These are phyloP conservation scores for Cantharis rufa DNA, from an alignment of 2,888 invertebrate species.

Conservation along the genomic window DNA sequence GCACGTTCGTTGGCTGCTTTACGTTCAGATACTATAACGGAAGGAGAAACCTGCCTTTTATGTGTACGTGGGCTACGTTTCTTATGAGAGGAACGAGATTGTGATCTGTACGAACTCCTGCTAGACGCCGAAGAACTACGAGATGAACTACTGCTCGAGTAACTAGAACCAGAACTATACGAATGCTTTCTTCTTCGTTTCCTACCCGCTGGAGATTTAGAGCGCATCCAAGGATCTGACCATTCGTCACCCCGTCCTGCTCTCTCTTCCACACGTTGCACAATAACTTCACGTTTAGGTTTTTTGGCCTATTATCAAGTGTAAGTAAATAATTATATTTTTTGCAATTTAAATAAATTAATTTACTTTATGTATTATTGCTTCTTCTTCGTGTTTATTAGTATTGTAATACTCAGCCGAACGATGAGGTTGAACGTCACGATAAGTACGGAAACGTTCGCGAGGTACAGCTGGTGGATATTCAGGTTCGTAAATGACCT, in stretches of 20 bases:
- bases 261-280: conserved; percentile 66
- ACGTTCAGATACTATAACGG: conserved; percentile 67
- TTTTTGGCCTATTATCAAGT: conserved; percentile 51
- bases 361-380: conserved; percentile 13
- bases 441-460: conserved; percentile 54
- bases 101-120: conserved; percentile 52
- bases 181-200: conserved; percentile 64
- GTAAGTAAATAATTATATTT: background rate
- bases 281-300: conserved; percentile 75
- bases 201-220: conserved; percentile 66
- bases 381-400: conserved; percentile 59
- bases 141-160: conserved; percentile 60
- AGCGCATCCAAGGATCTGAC: conserved; percentile 94
- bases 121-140: conserved; percentile 50
- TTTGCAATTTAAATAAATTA: background rate
- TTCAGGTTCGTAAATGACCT: conserved; percentile 53
- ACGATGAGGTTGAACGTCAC: conserved; percentile 61
- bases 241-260: conserved; percentile 78
- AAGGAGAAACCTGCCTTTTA: conserved; percentile 59
- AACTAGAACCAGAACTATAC: conserved; percentile 75
- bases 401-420: conserved; percentile 59
- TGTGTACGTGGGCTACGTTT: conserved; percentile 29
- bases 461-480: conserved; percentile 49
- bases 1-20: conserved; percentile 68
- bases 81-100: conserved; percentile 52